Evolutionary conservation across 2,797 vertebrate genomes (phyloP).

Genomic region (Muscicapa striata): DNA sequence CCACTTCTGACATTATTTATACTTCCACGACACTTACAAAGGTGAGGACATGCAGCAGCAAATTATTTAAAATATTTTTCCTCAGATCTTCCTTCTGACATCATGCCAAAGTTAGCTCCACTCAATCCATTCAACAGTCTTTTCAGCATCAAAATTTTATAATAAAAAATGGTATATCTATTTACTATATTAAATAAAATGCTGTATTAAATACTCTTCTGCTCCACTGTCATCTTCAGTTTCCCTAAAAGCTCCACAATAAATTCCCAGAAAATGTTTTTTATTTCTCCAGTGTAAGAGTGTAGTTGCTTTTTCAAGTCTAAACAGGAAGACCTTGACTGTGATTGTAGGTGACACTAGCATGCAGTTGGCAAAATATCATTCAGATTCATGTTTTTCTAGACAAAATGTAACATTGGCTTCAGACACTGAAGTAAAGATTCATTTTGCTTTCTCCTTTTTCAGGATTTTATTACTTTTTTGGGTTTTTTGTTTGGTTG

Average conservation of each 20-base stretch:
- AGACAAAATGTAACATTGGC: background rate
- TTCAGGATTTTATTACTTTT: background rate
- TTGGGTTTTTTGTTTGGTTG: too few species aligned
- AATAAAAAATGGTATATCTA: background rate
- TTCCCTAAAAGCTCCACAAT: background rate
- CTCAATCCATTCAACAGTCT: background rate
- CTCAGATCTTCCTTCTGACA: background rate
- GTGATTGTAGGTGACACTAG: constrained; percentile 8
- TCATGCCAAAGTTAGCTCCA: background rate
- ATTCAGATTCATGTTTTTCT: background rate
- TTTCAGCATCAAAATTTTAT: background rate
- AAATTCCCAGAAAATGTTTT: background rate
- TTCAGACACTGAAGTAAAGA: background rate
- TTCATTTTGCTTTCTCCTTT: background rate
- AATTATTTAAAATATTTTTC: background rate
- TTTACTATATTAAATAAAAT: background rate
- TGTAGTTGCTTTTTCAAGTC: background rate
- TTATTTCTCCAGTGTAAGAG: background rate
- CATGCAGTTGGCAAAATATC: background rate
- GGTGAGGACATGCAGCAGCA: background rate
- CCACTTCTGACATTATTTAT: background rate
- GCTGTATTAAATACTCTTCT: background rate
- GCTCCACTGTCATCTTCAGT: background rate
- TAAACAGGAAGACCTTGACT: background rate
- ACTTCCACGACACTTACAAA: background rate